Evolutionary conservation across 2,113 vertebrate species (phyloP).

Genomic region (Campylomormyrus tamandua): DNA sequence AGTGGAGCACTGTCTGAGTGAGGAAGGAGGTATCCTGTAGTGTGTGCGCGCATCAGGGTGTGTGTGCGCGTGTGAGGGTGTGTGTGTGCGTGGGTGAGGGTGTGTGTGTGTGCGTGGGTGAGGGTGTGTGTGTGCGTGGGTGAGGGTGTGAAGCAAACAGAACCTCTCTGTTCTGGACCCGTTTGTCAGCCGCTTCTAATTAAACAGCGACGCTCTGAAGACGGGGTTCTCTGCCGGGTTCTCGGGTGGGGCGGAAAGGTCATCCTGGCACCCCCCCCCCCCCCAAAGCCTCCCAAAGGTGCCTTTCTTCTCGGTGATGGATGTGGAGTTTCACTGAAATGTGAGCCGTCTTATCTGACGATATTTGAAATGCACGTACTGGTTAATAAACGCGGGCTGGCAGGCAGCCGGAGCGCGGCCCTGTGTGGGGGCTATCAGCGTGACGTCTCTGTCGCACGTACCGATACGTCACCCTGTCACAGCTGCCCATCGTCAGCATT

Average conservation of each 20-base stretch:
- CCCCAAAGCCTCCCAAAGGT: not conserved
- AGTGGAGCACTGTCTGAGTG: not conserved
- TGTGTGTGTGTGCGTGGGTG: not conserved
- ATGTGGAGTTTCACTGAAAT: slow-evolving; percentile 24
- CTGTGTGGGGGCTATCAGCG: not conserved
- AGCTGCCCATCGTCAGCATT: not conserved
- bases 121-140: not conserved
- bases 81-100: not conserved
- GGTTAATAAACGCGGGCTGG: not conserved
- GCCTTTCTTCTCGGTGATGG: not conserved
- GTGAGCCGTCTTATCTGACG: slow-evolving; percentile 41
- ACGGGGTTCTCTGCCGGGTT: not conserved
- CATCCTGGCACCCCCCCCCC: too few relatives aligned
- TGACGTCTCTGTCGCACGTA: not conserved
- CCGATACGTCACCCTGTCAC: not conserved
- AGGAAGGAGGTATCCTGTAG: not conserved
- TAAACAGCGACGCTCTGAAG: not conserved
- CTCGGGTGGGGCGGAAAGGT: not conserved
- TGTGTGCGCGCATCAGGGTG: not conserved
- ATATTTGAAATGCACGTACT: slow-evolving; percentile 17
- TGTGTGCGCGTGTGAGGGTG: not conserved
- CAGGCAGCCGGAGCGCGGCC: not conserved
- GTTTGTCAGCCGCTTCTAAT: not conserved
- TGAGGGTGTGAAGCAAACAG: slow-evolving; percentile 1
- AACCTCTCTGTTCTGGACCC: slow-evolving; percentile 1